Evolutionary conservation across 2,888 invertebrate species (phyloP), one percentile per base, ranked within the genome.

Genomic region (Lasioglossum marginatum): DNA sequence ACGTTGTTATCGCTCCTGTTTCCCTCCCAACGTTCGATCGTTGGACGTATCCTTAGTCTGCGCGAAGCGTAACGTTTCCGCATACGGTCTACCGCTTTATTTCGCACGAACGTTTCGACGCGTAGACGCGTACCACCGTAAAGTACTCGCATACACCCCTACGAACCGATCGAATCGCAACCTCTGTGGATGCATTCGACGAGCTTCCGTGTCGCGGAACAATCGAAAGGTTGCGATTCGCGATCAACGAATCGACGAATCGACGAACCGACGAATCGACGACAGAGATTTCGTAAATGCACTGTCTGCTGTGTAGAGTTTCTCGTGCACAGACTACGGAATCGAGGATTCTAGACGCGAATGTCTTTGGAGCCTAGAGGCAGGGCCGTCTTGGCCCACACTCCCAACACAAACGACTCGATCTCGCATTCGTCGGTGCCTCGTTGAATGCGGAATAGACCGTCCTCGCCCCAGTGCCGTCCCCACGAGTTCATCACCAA

Each of bases 401-500:
- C 97, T 16, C 97, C 98, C 74, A 99, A 96, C 6, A 99, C 98
- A 95, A 98, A 99, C 2, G 97, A 97, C 94, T 99, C 99, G 93
- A 99, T 99, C 89, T 97, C 97, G 92, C 98, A 98, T 94, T 99
- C 99, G 95, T 99, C 98, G 79, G 94, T 95, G 68, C 99, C 99
- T 82, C 98, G 97, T 8, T 96, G 95, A 92, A 99, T 99, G 84
- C 97, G 97, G 97, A 99, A 99, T 94, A 97, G 97, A 0, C 99
- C 99, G 87, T 97, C 96, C 94, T 99, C 99, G 16, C 99, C 99
- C 99, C 99, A 99, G 90, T 97, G 96, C 0, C 95, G 93, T 14
- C 99, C 99, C 99, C 99, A 99, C 52, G 98, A 98, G 95, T 99
- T 99, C 73, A 98, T 98, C 68, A 97, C 98, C 93, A 98, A 96